phyloP scores from a whole-genome alignment of 2,797 vertebrate species.

The Aplochiton taeniatus region DNA sequence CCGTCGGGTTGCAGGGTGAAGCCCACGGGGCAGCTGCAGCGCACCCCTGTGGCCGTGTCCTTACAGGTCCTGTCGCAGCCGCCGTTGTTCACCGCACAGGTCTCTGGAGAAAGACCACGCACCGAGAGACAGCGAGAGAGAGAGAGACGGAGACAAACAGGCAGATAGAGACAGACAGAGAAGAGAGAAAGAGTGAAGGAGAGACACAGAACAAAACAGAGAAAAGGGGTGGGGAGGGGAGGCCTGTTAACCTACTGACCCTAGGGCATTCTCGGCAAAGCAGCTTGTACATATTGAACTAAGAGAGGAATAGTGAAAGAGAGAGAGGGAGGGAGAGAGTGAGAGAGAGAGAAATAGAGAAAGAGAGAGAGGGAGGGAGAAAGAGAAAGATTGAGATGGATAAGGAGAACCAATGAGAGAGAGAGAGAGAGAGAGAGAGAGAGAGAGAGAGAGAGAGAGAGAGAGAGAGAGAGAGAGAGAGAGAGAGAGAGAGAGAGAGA shows the following conservation, averaged over 20 bases:
- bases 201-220: background rate
- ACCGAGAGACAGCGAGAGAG: constrained; percentile 13
- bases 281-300: too few relatives aligned
- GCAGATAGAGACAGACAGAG: constrained; percentile 33
- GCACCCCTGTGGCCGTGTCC: constrained; percentile 95
- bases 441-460: too few relatives aligned
- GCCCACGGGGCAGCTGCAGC: constrained; percentile 96
- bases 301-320: too few relatives aligned
- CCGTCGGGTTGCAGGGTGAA: constrained; percentile 96
- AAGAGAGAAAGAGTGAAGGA: constrained; percentile 36
- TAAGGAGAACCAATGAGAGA: constrained; percentile 2
- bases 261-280: background rate
- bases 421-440: too few relatives aligned
- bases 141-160: constrained; percentile 23
- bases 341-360: too few relatives aligned
- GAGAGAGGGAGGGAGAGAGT: too few relatives aligned
- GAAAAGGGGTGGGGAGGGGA: background rate
- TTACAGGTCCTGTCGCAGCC: constrained; percentile 97
- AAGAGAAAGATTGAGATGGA: constrained; percentile 3
- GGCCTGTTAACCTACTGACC: constrained; percentile 28
- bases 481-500: constrained; percentile 7
- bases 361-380: background rate
- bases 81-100: constrained; percentile 96
- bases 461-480: background rate
- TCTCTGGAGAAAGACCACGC: constrained; percentile 80